Base-by-base conservation (phyloP, 2,797 vertebrate species). In the Danio aesculapii region DNA sequence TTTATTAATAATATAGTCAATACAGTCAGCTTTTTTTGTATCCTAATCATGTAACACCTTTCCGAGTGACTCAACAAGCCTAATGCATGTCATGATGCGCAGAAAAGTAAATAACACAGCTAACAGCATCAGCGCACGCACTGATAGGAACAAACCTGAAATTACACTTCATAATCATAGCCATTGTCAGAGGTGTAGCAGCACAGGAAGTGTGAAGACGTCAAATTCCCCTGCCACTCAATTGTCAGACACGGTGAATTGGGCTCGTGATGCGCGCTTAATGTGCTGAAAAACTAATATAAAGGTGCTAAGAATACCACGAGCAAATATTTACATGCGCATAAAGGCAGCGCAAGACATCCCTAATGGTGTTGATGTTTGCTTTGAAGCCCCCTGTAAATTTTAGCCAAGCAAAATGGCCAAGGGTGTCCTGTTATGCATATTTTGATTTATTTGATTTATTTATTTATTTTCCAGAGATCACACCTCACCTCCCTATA, bases 341-440 rank as follows among this genome's bases (percentile, higher is more conserved):
- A 69, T 85, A 83, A 88, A 87, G 81, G 81, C 77, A 43, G 78
- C 43, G 83, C 84, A 63, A 86, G 85, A 87, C 88, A 85, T 78
- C 82, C 88, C 85, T 88, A 75, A 90, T 87, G 87, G 84, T 88
- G 86, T 88, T 84, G 88, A 88, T 89, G 87, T 88, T 88, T 85
- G 86, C 81, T 87, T 86, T 83, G 87, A 91, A 85, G 88, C 79
- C 84, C 90, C 86, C 83, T 72, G 87, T 89, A 87, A 88, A 88
- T 88, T 86, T 72, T 14, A 49, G 55, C 76, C 87, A 88, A 81
- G 62, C 52, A 79, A 85, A 82, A 74, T 81, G 84, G 81, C 59
- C 61, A 81, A 64, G 69, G 63, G 57, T 85, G 80, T 58, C 90
- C 88, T 69, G 78, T 85, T n/a, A 67, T 86, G 85, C 79, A 84